Conservation (phyloP, 37 sponge, comb jelly and placozoan genomes). For the Cliona cf. orientalis region DNA sequence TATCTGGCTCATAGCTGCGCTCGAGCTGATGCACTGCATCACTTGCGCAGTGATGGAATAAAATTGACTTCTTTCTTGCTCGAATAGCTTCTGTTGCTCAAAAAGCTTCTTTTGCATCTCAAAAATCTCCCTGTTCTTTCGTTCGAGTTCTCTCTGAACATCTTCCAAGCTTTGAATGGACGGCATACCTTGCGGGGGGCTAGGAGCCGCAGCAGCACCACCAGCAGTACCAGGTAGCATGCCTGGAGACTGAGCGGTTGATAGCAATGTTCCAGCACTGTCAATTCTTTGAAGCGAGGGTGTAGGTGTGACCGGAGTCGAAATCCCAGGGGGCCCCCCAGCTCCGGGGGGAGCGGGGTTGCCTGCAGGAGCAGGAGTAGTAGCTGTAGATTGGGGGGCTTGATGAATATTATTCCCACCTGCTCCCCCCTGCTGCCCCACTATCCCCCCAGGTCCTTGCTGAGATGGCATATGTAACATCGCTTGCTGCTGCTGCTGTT, state of each 20-base stretch:
- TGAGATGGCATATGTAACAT: not conserved
- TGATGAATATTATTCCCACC: no score
- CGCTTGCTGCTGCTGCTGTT: no score
- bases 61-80: slow-evolving; percentile 66
- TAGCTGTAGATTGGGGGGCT: no score
- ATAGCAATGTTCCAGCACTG: no score
- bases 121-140: slow-evolving; percentile 61
- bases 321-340: no score
- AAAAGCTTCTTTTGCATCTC: slow-evolving; percentile 42
- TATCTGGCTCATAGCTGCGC: not conserved
- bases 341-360: no score
- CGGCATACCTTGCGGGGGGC: not conserved
- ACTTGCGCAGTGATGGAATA: slow-evolving; percentile 40
- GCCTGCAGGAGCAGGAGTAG: no score
- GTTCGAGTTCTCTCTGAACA: slow-evolving; percentile 38
- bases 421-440: not conserved
- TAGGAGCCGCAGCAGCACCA: not conserved
- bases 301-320: no score
- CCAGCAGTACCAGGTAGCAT: not conserved
- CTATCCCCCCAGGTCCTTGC: not conserved
- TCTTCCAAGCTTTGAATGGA: not conserved
- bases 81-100: slow-evolving; percentile 62
- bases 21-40: slow-evolving; percentile 49
- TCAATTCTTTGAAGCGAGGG: no score
- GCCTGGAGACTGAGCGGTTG: no score